A percentile compares a stretch with the other conserved stretches of the same genome.
phyloP scores from a whole-genome alignment of 2,888 invertebrate species.

The Yponomeuta malinellus region DNA sequence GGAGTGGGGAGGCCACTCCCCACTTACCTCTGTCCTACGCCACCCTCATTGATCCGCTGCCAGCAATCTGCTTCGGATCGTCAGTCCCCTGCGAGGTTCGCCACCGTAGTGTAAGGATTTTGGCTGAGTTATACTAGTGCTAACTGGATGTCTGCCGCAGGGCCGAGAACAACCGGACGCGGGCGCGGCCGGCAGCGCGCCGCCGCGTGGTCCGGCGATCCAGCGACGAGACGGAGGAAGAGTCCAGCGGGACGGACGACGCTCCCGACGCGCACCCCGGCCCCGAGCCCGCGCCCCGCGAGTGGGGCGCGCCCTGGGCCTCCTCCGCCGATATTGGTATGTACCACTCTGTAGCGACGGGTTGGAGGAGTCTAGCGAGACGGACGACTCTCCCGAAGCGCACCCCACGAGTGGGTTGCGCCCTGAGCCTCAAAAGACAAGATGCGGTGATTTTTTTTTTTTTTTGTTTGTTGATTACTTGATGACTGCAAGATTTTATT shows the following conservation, averaged over 20 bases:
- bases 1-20: too few relatives aligned
- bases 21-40: too few relatives aligned
- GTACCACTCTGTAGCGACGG: constrained; percentile 24
- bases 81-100: too few relatives aligned
- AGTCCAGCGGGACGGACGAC: constrained; percentile 66
- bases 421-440: constrained; percentile 70
- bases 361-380: constrained; percentile 59
- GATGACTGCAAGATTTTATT: too few relatives aligned
- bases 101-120: too few relatives aligned
- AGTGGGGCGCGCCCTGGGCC: constrained; percentile 74
- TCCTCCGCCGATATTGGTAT: constrained; percentile 64
- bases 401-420: constrained; percentile 60
- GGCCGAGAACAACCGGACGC: constrained; percentile 50
- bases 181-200: constrained; percentile 49
- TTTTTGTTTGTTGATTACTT: too few relatives aligned
- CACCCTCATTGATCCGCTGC: too few relatives aligned
- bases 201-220: constrained; percentile 57
- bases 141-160: constrained; percentile 22
- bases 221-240: constrained; percentile 68
- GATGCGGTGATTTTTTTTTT: constrained; percentile 18
- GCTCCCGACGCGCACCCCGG: constrained; percentile 46
- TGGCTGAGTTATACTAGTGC: too few relatives aligned
- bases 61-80: too few relatives aligned
- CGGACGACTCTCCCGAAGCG: constrained; percentile 54
- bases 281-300: constrained; percentile 66